Conservation (phyloP, 2,888 invertebrate species). For the Empis livida region DNA sequence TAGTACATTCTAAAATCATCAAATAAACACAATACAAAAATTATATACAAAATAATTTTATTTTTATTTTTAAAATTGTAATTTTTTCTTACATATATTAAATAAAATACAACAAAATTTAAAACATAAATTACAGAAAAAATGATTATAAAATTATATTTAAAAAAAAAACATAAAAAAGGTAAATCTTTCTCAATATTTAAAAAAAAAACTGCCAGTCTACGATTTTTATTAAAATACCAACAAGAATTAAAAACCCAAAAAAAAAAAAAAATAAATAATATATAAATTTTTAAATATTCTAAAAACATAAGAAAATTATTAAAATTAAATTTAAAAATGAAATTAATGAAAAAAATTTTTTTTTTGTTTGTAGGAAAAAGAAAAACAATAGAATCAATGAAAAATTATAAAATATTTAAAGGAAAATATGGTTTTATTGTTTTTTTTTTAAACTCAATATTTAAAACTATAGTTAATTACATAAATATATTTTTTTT, state of each 20-base stretch:
- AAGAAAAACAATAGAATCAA: conserved; percentile 4
- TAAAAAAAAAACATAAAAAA: conserved; percentile 8
- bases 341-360: conserved; percentile 3
- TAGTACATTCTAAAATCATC: no score
- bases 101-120: no score
- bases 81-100: no score
- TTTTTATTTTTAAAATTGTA: no score
- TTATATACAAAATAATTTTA: no score
- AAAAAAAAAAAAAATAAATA: conserved; percentile 3
- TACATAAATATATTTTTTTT: conserved; percentile 4
- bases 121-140: not conserved
- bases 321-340: conserved; percentile 6
- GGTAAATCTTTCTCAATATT: conserved; percentile 9
- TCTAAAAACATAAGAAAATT: conserved; percentile 7
- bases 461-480: no score
- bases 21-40: no score
- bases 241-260: conserved; percentile 1
- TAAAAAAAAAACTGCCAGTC: conserved; percentile 16
- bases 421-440: conserved; percentile 2
- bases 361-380: no score
- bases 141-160: conserved; percentile 4
- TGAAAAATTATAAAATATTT: conserved; percentile 9
- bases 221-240: conserved; percentile 14
- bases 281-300: conserved; percentile 7
- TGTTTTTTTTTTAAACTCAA: not conserved